phyloP scores from a whole-genome alignment of 2,113 vertebrate genomes.

The Neolamprologus variostigma region DNA sequence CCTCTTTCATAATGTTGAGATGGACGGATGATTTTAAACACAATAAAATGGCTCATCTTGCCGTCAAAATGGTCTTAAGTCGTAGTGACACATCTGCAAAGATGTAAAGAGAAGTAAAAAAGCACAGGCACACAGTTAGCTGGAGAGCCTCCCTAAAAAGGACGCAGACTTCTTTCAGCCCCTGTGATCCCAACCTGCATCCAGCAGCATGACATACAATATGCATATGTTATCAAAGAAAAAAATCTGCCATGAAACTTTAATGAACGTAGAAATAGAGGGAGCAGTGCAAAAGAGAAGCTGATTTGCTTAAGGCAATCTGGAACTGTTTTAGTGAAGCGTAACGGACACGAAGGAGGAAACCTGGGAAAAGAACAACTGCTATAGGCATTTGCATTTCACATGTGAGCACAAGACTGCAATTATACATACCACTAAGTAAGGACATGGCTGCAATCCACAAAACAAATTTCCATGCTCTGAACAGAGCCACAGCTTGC shows the following conservation, averaged over 20 bases:
- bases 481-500: conserved; percentile 42
- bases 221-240: conserved; percentile 71
- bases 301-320: conserved; percentile 61
- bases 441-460: conserved; percentile 51
- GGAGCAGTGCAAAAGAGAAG: conserved; percentile 46
- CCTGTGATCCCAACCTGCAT: conserved; percentile 53
- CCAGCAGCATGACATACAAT: conserved; percentile 58
- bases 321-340: conserved; percentile 69
- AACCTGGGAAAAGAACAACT: conserved; percentile 59
- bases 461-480: conserved; percentile 51
- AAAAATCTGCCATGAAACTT: conserved; percentile 70
- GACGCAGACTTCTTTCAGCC: not conserved
- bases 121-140: not conserved
- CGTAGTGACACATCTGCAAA: conserved; percentile 6
- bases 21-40: conserved; percentile 27
- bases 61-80: conserved; percentile 5
- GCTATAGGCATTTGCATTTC: conserved; percentile 56
- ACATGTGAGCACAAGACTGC: conserved; percentile 43
- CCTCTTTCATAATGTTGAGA: not conserved
- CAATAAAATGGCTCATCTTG: conserved; percentile 9
- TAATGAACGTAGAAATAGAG: conserved; percentile 59
- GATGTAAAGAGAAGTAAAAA: not conserved
- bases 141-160: not conserved
- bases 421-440: conserved; percentile 55
- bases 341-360: conserved; percentile 47